Conservation (phyloP, 1,140 invertebrate species). For the Drosophila orena region DNA sequence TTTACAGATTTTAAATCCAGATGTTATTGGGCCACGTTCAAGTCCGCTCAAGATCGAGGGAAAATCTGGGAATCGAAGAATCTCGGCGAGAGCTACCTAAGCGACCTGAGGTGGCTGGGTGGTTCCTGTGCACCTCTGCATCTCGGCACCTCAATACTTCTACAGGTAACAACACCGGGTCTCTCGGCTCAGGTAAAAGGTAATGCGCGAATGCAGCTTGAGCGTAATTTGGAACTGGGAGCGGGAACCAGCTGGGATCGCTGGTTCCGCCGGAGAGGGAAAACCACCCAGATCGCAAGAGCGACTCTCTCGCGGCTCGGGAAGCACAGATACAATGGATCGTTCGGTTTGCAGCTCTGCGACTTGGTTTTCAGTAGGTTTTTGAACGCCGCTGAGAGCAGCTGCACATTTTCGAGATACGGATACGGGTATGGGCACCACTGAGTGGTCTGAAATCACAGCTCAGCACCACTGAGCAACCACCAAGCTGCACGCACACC, state of each 20-base stretch:
- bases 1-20: slow-evolving; percentile 33
- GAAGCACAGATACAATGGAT: background rate
- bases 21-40: slow-evolving; percentile 13
- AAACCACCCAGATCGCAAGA: slow-evolving; percentile 10
- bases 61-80: slow-evolving; percentile 9
- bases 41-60: slow-evolving; percentile 20
- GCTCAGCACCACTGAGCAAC: slow-evolving; percentile 38
- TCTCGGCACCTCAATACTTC: background rate
- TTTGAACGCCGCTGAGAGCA: slow-evolving; percentile 80
- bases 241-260: slow-evolving; percentile 66
- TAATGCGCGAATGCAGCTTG: slow-evolving; percentile 63
- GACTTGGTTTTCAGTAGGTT: slow-evolving; percentile 60
- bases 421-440: slow-evolving; percentile 59
- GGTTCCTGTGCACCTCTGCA: background rate
- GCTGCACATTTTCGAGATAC: slow-evolving; percentile 67
- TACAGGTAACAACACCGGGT: slow-evolving; percentile 21
- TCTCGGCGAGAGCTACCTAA: slow-evolving; percentile 22
- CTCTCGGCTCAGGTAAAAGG: slow-evolving; percentile 36
- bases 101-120: slow-evolving; percentile 8
- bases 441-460: slow-evolving; percentile 35
- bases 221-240: slow-evolving; percentile 55
- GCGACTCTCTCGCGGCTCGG: slow-evolving; percentile 10
- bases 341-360: slow-evolving; percentile 14
- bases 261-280: slow-evolving; percentile 48
- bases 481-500: slow-evolving; percentile 31